Base-by-base conservation (phyloP, 2,113 vertebrate species). In the Dromiciops gliroides region DNA sequence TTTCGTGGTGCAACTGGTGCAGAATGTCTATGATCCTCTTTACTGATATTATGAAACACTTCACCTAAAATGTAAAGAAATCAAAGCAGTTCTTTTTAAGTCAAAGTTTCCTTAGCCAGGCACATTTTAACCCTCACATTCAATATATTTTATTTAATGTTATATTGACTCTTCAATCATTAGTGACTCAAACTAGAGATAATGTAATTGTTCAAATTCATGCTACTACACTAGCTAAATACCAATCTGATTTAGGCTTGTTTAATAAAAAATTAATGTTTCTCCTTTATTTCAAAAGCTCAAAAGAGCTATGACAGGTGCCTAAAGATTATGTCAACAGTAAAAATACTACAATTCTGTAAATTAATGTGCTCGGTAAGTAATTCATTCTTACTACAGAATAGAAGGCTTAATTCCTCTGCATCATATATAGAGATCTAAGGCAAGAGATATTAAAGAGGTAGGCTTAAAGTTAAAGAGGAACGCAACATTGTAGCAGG, bases 31-130 rank as follows among this genome's bases (percentile, higher is more conserved):
- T 99, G 99, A 97, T 99, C 99, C 95, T 99, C 99, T 98, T 99
- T 99, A 98, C 97, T 99, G 97, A 99, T 96, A 97, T 98, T 99
- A 96, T 99, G 99, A 98, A 99, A 99, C 92, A 99, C 99, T 51
- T 99, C 99, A 97, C 99, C 99, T 99, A 95, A 90, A 95, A 95
- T 8, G 31, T 8, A 50, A 48, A 95, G 1, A 97, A 0, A 3
- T 3, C 44, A 92, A 94, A 52, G 91, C 44, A 97, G 9, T 31
- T 51, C 92, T 88, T 0, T 47, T 53, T 88, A 24, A 50, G 1
- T n/a, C 25, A 9, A 1, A 48, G 5, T 67, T 48, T 25, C 67
- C 23, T 75, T 83, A 44, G n/a, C 19, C 67, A 83, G n/a, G 67
- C 16, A 83, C 16, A 67, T 37, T 67, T 37, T 67, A 67, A 67